Percentiles rank a stretch among this genome's conserved stretches.
These are phyloP conservation scores for Drosophila santomea DNA, from an alignment of 1,140 invertebrate genomes.

Conservation along the genomic window DNA sequence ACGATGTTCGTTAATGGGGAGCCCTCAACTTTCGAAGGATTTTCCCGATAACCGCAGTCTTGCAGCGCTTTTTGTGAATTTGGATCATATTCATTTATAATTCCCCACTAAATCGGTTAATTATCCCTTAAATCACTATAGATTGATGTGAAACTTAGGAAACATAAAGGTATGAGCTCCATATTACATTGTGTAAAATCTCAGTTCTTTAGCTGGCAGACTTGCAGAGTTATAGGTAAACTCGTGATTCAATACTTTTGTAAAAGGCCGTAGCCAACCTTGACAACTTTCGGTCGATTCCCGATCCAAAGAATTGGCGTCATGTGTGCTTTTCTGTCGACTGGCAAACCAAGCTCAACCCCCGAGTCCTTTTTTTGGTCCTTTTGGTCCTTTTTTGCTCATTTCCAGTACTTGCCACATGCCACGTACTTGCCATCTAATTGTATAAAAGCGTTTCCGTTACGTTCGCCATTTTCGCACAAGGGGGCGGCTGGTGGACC, in stretches of 20 bases:
- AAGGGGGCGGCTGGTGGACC: background rate
- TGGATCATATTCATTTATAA: too few species aligned
- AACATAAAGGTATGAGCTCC: background rate
- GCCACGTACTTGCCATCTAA: conserved; percentile 74
- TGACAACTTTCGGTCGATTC: background rate
- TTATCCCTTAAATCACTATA: background rate
- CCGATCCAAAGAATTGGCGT: conserved; percentile 2
- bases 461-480: conserved; percentile 77
- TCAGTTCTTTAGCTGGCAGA: background rate
- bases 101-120: too few species aligned
- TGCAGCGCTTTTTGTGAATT: too few species aligned
- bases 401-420: conserved; percentile 35
- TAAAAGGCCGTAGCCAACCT: conserved; percentile 1
- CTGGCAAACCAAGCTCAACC: conserved; percentile 10
- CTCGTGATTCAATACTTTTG: background rate
- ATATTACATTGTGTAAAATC: conserved; percentile 1
- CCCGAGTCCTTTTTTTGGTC: background rate
- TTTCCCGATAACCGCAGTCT: background rate
- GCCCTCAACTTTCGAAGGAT: conserved; percentile 1
- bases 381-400: conserved; percentile 15
- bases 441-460: conserved; percentile 82
- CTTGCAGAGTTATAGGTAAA: background rate
- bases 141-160: background rate
- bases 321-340: conserved; percentile 15
- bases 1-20: conserved; percentile 15